Conservation (phyloP, 1,140 invertebrate genomes). For the Zaprionus tsacasi region DNA sequence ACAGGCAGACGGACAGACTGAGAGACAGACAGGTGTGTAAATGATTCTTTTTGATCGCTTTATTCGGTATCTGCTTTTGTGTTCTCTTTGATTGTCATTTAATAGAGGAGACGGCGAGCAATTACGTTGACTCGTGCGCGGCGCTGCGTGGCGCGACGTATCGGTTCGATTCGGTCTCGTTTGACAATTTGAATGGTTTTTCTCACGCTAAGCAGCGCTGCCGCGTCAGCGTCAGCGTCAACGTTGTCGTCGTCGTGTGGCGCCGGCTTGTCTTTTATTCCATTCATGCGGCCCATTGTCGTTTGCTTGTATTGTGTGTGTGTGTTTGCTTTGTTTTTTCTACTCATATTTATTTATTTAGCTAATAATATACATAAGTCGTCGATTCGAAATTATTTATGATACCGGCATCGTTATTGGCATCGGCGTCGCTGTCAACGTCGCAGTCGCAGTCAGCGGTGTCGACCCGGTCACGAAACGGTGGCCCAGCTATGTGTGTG, state of each 20-base stretch:
- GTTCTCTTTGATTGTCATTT: conserved; percentile 66
- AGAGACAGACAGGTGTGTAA: not conserved
- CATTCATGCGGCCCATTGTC: conserved; percentile 65
- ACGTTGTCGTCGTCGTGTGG: conserved; percentile 9
- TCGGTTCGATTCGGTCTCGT: conserved; percentile 46
- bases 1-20: not conserved
- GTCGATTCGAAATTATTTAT: conserved; percentile 82
- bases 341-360: conserved; percentile 76
- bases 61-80: conserved; percentile 15
- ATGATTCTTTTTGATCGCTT: conserved; percentile 33
- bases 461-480: conserved; percentile 54
- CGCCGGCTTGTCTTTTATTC: conserved; percentile 71
- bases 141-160: not conserved
- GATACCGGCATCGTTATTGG: conserved; percentile 66
- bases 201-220: conserved; percentile 76
- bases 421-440: not conserved
- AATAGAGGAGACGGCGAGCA: conserved; percentile 56
- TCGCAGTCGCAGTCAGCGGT: conserved; percentile 1
- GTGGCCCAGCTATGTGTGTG: not conserved
- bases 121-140: conserved; percentile 57
- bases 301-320: conserved; percentile 56
- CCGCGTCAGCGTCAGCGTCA: conserved; percentile 11
- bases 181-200: conserved; percentile 80
- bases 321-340: conserved; percentile 42
- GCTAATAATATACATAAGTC: conserved; percentile 72